Base-by-base conservation (phyloP, 37 sponge, comb jelly and placozoan species). In the Beroe forskalii region DNA sequence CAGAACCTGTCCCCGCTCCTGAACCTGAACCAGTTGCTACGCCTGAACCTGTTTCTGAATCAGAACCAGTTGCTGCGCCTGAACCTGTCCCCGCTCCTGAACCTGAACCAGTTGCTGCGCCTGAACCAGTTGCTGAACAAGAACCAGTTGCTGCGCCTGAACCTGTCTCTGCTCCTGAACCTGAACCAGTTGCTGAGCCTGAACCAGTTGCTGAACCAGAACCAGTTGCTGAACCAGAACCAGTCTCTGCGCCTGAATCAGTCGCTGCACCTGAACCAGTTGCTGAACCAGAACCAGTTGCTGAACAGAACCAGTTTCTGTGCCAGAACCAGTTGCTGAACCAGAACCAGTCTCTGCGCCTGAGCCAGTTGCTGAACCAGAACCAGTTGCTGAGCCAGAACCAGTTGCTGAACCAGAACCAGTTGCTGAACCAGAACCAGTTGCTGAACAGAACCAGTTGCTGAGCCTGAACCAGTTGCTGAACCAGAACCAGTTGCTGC, bases 241-340 rank as follows among this genome's bases (percentile, higher is more conserved):
- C 17, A 55, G 60, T 20, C 9, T 9, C 60, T 17, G 17, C 60
- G 14, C 60, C 60, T 20, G 60, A 55, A n/a, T n/a, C n/a, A n/a
- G n/a, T n/a, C n/a, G n/a, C n/a, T n/a, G n/a, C n/a, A n/a, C n/a
- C n/a, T n/a, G n/a, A n/a, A n/a, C n/a, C n/a, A n/a, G n/a, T n/a
- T n/a, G n/a, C n/a, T n/a, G n/a, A n/a, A n/a, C 9, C 75, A 38
- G 75, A 14, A 2, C 37, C 75, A 35, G 75, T 72, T 72, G 75
- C 33, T 22, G 75, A 72, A 37, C 33, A 72, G 75, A 38, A 32
- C 9, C 8, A 38, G 75, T 3, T 3, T 22, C 75, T 37, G 40
- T 37, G 8, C 32, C 75, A 30, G 75, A 72, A 72, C 8, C 4
- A 32, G 75, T 33, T 72, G 75, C 75, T 8, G 75, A 28, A 72